Conservation (phyloP, 2,888 invertebrate genomes). For the Tupiocoris notatus region DNA sequence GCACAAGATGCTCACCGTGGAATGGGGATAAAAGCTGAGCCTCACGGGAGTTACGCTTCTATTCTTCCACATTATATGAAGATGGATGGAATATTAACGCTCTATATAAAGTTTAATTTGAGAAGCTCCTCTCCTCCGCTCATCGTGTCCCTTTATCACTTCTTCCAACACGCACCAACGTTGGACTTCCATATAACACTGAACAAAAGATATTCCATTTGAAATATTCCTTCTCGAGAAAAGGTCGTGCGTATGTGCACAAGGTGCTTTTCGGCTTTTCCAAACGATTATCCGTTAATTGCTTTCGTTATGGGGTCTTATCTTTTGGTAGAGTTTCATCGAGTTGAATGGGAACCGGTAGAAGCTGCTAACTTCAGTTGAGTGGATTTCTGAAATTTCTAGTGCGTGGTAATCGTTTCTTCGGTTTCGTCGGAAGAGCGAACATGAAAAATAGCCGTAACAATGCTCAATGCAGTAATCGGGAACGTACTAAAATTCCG, state of each 20-base stretch:
- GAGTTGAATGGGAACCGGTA: too few species aligned
- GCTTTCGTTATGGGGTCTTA: conserved; percentile 13
- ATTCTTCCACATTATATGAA: conserved; percentile 37
- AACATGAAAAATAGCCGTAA: too few species aligned
- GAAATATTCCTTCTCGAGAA: conserved; percentile 3
- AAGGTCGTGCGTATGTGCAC: neutral
- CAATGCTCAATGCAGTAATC: too few species aligned
- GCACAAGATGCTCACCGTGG: neutral
- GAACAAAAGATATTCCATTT: conserved; percentile 28
- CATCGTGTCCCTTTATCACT: neutral
- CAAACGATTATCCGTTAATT: conserved; percentile 34
- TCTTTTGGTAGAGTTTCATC: conserved; percentile 12
- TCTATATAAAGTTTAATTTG: conserved; percentile 39
- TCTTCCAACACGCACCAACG: too few species aligned
- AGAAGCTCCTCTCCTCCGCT: neutral
- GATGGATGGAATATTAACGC: conserved; percentile 40
- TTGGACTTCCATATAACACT: neutral
- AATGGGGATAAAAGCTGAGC: neutral
- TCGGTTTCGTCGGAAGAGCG: too few species aligned
- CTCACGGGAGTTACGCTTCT: conserved; percentile 21
- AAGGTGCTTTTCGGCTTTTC: conserved; percentile 11
- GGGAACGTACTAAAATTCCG: too few species aligned
- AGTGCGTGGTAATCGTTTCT: neutral
- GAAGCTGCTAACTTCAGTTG: neutral
- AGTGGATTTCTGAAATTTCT: neutral